These are phyloP conservation scores for Anguilla japonica DNA, from an alignment of 2,113 vertebrate species.

Conservation along the genomic window DNA sequence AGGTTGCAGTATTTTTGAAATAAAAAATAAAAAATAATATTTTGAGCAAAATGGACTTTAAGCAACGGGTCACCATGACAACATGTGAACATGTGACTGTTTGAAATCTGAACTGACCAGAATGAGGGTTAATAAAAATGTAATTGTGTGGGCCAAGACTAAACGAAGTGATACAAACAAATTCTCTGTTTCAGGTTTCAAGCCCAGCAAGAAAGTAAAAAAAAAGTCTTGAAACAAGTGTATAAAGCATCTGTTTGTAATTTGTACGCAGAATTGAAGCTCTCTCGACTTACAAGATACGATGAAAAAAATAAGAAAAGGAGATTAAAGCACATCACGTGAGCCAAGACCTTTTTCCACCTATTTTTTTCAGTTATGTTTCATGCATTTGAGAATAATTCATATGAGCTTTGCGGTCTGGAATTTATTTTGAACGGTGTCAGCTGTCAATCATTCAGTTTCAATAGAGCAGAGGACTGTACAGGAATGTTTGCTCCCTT, in stretches of 20 bases:
- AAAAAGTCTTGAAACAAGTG: background rate
- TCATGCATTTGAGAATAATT: background rate
- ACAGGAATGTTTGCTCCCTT: no score
- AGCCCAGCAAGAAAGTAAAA: background rate
- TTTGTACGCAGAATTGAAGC: background rate
- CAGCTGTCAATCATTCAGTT: background rate
- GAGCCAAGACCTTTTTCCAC: background rate
- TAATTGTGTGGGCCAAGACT: background rate
- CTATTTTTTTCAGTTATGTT: background rate
- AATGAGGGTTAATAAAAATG: background rate
- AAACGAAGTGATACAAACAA: background rate
- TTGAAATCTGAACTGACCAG: background rate
- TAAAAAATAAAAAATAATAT: background rate
- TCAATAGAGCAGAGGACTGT: background rate
- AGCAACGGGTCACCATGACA: background rate
- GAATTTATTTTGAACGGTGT: background rate
- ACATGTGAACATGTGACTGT: no score
- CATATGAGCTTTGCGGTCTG: background rate
- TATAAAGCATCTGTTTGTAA: constrained; percentile 17
- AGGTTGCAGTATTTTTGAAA: no score
- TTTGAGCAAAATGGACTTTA: background rate
- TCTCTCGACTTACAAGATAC: constrained; percentile 12
- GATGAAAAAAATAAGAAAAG: background rate
- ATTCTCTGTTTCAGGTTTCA: background rate
- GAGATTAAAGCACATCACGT: background rate